These are phyloP conservation scores for Frieseomelitta varia DNA, from an alignment of 1,140 invertebrate genomes.

Conservation along the genomic window DNA sequence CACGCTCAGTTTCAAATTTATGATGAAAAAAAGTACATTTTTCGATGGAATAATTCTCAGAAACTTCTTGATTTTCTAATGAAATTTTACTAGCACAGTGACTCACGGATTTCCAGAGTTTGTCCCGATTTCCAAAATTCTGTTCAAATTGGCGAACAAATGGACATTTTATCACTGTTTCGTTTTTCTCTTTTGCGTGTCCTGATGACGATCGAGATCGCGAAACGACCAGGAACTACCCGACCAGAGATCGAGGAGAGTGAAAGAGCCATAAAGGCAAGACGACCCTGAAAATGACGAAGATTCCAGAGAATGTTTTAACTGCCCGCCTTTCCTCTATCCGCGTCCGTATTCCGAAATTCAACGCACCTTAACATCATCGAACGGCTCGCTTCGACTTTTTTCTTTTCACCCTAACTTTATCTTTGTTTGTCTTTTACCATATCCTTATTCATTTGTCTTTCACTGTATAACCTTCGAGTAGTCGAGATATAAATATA, in stretches of 20 bases:
- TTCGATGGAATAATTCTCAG: no score
- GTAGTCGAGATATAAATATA: constrained; percentile 18
- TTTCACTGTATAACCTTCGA: background rate
- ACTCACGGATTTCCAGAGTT: no score
- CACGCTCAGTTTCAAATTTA: no score
- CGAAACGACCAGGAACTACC: background rate
- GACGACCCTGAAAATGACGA: constrained; percentile 31
- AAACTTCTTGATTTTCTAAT: no score
- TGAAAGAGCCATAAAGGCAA: background rate
- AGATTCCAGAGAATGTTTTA: constrained; percentile 43
- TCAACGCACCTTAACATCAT: background rate
- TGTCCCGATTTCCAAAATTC: no score
- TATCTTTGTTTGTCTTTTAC: no score
- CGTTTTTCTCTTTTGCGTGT: background rate
- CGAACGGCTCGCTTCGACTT: background rate
- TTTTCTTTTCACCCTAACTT: no score
- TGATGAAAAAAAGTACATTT: no score
- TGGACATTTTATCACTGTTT: no score
- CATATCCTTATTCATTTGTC: background rate
- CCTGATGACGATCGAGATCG: background rate
- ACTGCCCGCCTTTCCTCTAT: constrained; percentile 9
- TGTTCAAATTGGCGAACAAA: no score
- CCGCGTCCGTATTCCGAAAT: constrained; percentile 25
- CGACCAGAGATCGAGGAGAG: background rate
- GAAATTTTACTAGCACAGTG: no score